A percentile compares a stretch with the other conserved stretches of the same genome.
Evolutionary conservation across 2,888 invertebrate species (phyloP).

Genomic region (Chrysodeixis includens): DNA sequence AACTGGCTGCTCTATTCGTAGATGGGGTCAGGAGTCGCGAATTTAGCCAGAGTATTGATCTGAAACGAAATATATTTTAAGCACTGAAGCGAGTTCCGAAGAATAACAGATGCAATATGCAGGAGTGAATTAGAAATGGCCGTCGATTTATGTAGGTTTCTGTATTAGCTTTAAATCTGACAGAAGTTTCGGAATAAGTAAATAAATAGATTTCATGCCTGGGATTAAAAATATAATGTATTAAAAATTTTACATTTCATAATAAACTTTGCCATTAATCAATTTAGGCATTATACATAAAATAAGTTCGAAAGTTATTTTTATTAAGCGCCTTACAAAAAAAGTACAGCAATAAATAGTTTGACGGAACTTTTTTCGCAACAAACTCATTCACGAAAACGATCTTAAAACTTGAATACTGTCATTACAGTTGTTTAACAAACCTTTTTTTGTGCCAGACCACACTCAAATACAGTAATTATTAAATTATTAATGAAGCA

Average conservation of each 20-base stretch:
- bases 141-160: not conserved
- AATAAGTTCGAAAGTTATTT: too few relatives aligned
- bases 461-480: not conserved
- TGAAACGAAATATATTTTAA: slow-evolving; percentile 29
- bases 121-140: not conserved
- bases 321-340: not conserved
- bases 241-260: too few relatives aligned
- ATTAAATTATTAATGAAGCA: not conserved
- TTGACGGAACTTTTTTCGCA: not conserved
- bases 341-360: not conserved
- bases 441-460: too few relatives aligned
- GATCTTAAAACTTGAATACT: too few relatives aligned
- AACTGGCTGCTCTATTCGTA: slow-evolving; percentile 30
- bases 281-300: too few relatives aligned
- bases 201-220: too few relatives aligned
- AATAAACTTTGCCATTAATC: too few relatives aligned
- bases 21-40: slow-evolving; percentile 5
- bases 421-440: too few relatives aligned
- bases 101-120: not conserved
- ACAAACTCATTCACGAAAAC: not conserved
- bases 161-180: too few relatives aligned
- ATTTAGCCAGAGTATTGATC: slow-evolving; percentile 35
- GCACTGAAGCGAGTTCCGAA: slow-evolving; percentile 16
- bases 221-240: too few relatives aligned
- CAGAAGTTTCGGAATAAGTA: too few relatives aligned